Evolutionary conservation across 2,113 vertebrate genomes (phyloP), one percentile per base, ranked within the genome.

Genomic region (Origma solitaria): DNA sequence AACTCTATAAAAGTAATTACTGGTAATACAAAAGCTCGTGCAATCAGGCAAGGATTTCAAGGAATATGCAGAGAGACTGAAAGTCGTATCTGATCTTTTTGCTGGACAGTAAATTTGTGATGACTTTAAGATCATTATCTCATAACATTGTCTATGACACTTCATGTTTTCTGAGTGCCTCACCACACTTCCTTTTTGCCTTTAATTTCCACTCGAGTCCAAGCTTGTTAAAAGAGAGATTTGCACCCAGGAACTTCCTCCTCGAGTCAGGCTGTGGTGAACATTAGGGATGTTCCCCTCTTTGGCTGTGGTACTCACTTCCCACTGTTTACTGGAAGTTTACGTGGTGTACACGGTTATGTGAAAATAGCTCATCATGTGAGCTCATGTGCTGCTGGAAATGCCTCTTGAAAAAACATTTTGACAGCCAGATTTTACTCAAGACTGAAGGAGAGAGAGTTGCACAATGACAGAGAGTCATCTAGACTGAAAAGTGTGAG

Each of bases 131-230:
- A 56, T 22, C 11, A 37, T 51, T 38, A 40, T 69, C 50, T 70
- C 2, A 0, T 15, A 18, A 68, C 13, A 7, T 20, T 86, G 7
- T 12, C 7, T 25, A 35, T 20, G 17, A 42, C 42, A 53, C 50
- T 19, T 14, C 33, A 37, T 2, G 3, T 42, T 73, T 88, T 49
- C 31, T 57, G 23, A 86, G 37, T 27, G n/a, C 28, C 40, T 71
- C 30, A n/a, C 13, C 21, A 21, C 17, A 51, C 9, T 27, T 72
- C 19, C 27, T 64, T 60, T 40, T 40, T 40, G 9, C 38, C 49
- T 57, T 82, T 69, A 18, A 60, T 49, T 82, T 82, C n/a, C 40
- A 80, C 45, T 69, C 1, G 0, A 68, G 37, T 33, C 27, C 22
- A 27, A 68, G 33, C 38, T 37, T 0, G 1, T 44, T 44, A 22